A percentile compares a stretch with the other conserved stretches of the same genome.
Conservation (phyloP, 2,888 invertebrate genomes). For the Sphaerophoria rueppellii region DNA sequence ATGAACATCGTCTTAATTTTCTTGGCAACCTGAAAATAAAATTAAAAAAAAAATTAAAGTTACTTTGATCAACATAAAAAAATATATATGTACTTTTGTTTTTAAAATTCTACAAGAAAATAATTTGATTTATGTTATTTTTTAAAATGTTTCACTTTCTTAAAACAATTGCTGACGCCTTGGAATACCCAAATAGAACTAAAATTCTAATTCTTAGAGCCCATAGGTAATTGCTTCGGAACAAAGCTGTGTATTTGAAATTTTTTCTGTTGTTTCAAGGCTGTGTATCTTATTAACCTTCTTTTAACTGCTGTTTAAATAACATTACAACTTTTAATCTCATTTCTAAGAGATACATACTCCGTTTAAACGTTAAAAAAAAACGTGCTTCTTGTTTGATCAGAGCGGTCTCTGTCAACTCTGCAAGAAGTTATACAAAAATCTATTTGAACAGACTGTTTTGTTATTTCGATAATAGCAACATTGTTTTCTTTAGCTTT, state of each 20-base stretch:
- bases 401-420: conserved; percentile 5
- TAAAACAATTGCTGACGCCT: too few relatives aligned
- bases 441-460: conserved; percentile 19
- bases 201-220: too few relatives aligned
- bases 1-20: conserved; percentile 51
- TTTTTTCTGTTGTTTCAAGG: background rate
- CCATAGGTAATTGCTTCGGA: background rate
- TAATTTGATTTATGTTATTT: too few relatives aligned
- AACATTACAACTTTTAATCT: conserved; percentile 23
- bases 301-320: conserved; percentile 42
- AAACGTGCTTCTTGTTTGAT: conserved; percentile 43
- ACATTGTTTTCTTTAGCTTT: background rate
- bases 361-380: background rate
- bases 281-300: conserved; percentile 12
- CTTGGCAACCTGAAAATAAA: conserved; percentile 58
- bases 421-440: background rate
- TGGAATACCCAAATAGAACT: too few relatives aligned
- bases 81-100: background rate
- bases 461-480: background rate
- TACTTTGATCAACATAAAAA: background rate
- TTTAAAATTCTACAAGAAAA: background rate
- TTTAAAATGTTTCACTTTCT: too few relatives aligned
- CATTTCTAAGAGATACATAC: background rate
- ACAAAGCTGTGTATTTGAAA: conserved; percentile 2
- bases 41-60: conserved; percentile 1